Percentiles rank a stretch among this genome's conserved stretches.
These are phyloP conservation scores for Zygaena filipendulae DNA, from an alignment of 2,888 invertebrate genomes.

Conservation along the genomic window DNA sequence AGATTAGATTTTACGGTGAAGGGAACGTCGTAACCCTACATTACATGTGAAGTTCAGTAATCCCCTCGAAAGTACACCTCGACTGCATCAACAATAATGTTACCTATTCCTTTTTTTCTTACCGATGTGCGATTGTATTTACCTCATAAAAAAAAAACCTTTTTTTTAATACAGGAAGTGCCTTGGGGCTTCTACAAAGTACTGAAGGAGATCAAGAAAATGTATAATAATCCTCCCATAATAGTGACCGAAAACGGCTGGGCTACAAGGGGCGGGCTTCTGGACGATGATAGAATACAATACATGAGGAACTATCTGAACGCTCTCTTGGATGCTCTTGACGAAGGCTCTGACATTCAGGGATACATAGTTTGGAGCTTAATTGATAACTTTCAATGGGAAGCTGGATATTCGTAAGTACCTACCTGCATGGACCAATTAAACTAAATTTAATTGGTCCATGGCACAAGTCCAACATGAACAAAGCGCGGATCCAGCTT, in stretches of 20 bases:
- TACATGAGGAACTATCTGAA: slow-evolving; percentile 49
- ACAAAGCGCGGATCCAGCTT: too few relatives aligned
- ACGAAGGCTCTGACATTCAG: slow-evolving; percentile 51
- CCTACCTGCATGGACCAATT: slow-evolving; percentile 1
- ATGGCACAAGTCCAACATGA: too few relatives aligned
- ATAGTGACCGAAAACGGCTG: slow-evolving; percentile 71
- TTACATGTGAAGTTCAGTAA: too few relatives aligned
- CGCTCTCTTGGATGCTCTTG: slow-evolving; percentile 50
- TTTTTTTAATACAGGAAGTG: slow-evolving; percentile 40
- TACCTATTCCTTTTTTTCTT: too few relatives aligned
- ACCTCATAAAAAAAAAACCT: too few relatives aligned
- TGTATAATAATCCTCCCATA: slow-evolving; percentile 66
- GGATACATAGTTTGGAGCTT: slow-evolving; percentile 72
- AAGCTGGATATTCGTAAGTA: slow-evolving; percentile 63
- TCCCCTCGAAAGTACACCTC: too few relatives aligned
- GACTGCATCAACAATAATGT: too few relatives aligned
- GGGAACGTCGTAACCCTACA: too few relatives aligned
- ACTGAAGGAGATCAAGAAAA: slow-evolving; percentile 52
- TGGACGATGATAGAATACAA: slow-evolving; percentile 53
- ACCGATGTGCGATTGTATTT: too few relatives aligned
- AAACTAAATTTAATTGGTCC: too few relatives aligned
- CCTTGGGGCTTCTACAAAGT: slow-evolving; percentile 71
- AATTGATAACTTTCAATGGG: slow-evolving; percentile 76
- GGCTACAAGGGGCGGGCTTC: slow-evolving; percentile 49
- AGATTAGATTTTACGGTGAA: too few relatives aligned